Evolutionary conservation across 2,797 vertebrate genomes (phyloP).

Genomic region (Nyctalus aviator): DNA sequence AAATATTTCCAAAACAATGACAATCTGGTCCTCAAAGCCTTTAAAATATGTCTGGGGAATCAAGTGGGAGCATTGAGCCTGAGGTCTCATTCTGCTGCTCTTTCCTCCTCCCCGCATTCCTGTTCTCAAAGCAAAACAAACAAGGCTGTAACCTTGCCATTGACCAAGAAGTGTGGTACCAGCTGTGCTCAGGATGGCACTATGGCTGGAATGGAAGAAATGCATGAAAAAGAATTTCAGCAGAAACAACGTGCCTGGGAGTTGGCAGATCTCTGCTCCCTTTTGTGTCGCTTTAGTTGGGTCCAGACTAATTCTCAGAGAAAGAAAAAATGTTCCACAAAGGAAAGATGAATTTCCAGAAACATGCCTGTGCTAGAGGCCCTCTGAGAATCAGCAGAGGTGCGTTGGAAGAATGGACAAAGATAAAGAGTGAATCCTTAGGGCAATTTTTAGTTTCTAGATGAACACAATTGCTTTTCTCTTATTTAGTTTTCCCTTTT

Average conservation of each 20-base stretch:
- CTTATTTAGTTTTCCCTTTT: background rate
- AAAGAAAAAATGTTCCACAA: background rate
- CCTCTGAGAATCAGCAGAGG: background rate
- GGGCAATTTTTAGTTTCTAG: background rate
- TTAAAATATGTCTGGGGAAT: constrained; percentile 34
- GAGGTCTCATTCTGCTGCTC: background rate
- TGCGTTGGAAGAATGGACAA: background rate
- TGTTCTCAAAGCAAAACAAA: constrained; percentile 16
- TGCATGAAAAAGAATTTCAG: constrained; percentile 34
- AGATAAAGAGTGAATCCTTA: background rate
- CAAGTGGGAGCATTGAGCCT: background rate
- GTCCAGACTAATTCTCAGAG: background rate
- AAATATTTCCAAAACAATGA: constrained; percentile 61
- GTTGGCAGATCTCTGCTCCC: background rate
- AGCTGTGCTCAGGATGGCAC: background rate
- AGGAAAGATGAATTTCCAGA: background rate
- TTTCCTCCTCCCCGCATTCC: background rate
- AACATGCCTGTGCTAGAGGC: background rate
- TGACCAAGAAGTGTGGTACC: background rate
- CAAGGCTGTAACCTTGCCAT: background rate
- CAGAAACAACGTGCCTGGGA: background rate
- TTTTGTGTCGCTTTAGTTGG: background rate
- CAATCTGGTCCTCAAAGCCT: constrained; percentile 24
- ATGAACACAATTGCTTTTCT: background rate
- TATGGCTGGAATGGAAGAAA: constrained; percentile 1